phyloP scores from a whole-genome alignment of 2,888 invertebrate genomes.

The Silvanus unidentatus region DNA sequence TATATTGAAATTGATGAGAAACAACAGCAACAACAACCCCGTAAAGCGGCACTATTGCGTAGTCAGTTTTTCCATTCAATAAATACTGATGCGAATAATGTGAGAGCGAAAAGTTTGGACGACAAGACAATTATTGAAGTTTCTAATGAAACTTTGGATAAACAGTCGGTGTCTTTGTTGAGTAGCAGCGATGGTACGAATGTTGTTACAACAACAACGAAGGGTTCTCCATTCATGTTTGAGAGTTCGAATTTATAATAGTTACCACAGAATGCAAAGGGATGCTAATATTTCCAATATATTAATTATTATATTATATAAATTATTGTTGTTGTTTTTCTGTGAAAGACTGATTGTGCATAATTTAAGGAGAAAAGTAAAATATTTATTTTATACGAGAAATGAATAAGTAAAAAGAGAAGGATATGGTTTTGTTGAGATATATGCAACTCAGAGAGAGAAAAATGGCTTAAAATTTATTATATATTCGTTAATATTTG shows the following conservation, averaged over 20 bases:
- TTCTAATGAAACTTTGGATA: constrained; percentile 40
- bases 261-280: neutral
- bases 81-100: constrained; percentile 22
- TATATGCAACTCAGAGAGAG: neutral
- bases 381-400: neutral
- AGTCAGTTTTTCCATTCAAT: constrained; percentile 51
- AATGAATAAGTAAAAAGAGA: neutral
- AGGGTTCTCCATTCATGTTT: neutral
- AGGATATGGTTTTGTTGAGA: neutral
- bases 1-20: constrained; percentile 40
- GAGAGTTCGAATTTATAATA: neutral
- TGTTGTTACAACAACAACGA: too few species aligned
- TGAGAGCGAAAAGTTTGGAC: constrained; percentile 36
- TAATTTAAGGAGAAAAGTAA: neutral
- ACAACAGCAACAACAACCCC: constrained; percentile 31
- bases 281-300: neutral
- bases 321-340: neutral
- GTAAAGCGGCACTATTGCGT: constrained; percentile 47
- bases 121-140: constrained; percentile 42
- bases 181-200: neutral
- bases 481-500: too few species aligned
- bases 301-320: neutral
- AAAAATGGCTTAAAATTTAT: too few species aligned
- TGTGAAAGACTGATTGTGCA: constrained; percentile 1
- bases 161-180: constrained; percentile 25